These are phyloP conservation scores for Melanocharis versteri DNA, from an alignment of 2,113 vertebrate species.

Conservation along the genomic window DNA sequence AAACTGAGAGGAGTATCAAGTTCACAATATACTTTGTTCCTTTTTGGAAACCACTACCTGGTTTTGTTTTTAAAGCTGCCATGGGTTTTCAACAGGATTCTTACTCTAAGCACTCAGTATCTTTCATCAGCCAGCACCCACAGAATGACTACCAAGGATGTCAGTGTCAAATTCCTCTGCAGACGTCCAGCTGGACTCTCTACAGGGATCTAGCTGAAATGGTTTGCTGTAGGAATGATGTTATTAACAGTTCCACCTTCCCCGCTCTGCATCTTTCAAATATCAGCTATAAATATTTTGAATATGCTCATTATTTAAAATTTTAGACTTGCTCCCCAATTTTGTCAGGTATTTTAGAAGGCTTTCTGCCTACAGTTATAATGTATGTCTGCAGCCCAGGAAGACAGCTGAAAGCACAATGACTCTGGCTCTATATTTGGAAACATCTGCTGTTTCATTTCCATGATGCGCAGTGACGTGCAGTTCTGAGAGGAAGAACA, in stretches of 20 bases:
- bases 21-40: neutral
- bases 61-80: slow-evolving; percentile 52
- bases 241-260: neutral
- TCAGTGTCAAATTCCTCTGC: slow-evolving; percentile 24
- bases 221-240: neutral
- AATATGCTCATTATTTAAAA: neutral
- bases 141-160: neutral
- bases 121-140: slow-evolving; percentile 32
- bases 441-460: slow-evolving; percentile 43
- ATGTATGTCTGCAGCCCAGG: neutral
- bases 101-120: neutral
- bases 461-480: slow-evolving; percentile 11
- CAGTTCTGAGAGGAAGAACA: slow-evolving; percentile 16
- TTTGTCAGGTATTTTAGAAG: neutral
- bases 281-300: neutral
- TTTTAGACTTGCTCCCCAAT: neutral
- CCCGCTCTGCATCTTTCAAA: neutral
- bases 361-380: neutral
- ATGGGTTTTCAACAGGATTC: slow-evolving; percentile 42
- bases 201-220: neutral
- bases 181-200: neutral
- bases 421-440: slow-evolving; percentile 40
- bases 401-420: slow-evolving; percentile 29
- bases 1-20: neutral
- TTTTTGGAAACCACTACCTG: slow-evolving; percentile 16